Evolutionary conservation across 2,888 invertebrate species (phyloP), one percentile per base, ranked within the genome.

Genomic region (Athalia rosae): DNA sequence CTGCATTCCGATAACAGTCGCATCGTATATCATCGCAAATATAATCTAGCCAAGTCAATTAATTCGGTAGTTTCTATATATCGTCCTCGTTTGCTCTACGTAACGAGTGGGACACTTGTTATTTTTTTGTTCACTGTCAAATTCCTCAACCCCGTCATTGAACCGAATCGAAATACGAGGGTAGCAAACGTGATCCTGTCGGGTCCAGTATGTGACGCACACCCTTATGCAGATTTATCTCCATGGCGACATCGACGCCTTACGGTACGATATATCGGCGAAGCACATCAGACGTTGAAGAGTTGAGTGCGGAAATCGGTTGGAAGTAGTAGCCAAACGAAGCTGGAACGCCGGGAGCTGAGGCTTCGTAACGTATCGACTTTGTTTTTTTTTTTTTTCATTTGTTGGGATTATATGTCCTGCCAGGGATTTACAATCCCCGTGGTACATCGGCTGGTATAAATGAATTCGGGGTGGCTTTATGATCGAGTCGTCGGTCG

Each of bases 161-260:
- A 69, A 45, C 71, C 4, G 3, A 43, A 58, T 58, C 58, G 11
- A 45, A 58, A 53, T 11, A 11, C 53, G 11, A 53, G 9, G 9
- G 3, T 53, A 3, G 53, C 9, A 11, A 53, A 3, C 11, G n/a
- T n/a, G n/a, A 13, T 56, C 9, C 43, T n/a, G 56, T 7, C 69
- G 28, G 45, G 58, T 45, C 58, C 43, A 5, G 56, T 56, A 13
- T 6, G 47, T 56, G 0, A 69, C 45, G 45, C 45, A 13, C 69
- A 13, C 56, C 56, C 47, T 67, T 67, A 67, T 67, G 67, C 53
- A 67, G 11, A 53, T 67, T 48, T 9, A 67, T 67, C 53, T 11
- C 45, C 58, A 58, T 58, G 58, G 45, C 28, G 15, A 58, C 28
- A 28, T 28, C 28, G 28, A 28, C 28, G 28, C 28, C 28, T 28